Conservation (phyloP, 2,888 invertebrate genomes). For the Phortica magna region DNA sequence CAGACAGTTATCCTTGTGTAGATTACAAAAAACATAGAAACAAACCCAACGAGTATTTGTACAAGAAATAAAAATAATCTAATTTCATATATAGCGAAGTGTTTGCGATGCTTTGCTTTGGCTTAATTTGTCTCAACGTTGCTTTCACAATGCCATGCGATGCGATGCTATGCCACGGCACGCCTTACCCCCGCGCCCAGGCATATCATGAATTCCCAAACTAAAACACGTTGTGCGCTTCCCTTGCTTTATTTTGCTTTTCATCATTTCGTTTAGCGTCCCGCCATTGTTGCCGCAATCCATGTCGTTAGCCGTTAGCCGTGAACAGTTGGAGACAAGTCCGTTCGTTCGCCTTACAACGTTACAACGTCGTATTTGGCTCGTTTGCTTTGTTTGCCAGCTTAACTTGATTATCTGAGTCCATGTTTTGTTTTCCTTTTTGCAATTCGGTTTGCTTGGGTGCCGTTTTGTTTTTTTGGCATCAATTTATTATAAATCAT, state of each 20-base stretch:
- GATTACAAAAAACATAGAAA: slow-evolving; percentile 19
- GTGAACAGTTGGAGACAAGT: not conserved
- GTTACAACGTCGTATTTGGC: slow-evolving; percentile 50
- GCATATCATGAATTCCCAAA: too few relatives aligned
- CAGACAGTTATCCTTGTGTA: not conserved
- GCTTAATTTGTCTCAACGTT: not conserved
- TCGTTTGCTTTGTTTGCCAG: slow-evolving; percentile 40
- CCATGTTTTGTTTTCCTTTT: slow-evolving; percentile 10
- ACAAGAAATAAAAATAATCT: slow-evolving; percentile 25
- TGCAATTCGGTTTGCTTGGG: slow-evolving; percentile 39
- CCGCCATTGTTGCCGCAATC: too few relatives aligned
- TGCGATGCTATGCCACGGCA: too few relatives aligned
- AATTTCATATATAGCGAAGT: slow-evolving; percentile 15
- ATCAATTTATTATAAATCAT: slow-evolving; percentile 73
- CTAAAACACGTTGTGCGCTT: too few relatives aligned
- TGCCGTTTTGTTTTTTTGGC: slow-evolving; percentile 50
- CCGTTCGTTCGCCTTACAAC: not conserved
- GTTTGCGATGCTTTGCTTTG: not conserved
- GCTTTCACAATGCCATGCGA: too few relatives aligned
- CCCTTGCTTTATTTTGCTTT: too few relatives aligned
- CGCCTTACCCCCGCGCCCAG: too few relatives aligned
- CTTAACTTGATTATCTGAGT: slow-evolving; percentile 34
- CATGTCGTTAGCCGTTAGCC: too few relatives aligned
- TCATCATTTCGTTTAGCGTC: too few relatives aligned
- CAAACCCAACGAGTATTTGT: slow-evolving; percentile 4